Conservation (phyloP, 1,140 invertebrate species). For the Asbolus verrucosus region DNA sequence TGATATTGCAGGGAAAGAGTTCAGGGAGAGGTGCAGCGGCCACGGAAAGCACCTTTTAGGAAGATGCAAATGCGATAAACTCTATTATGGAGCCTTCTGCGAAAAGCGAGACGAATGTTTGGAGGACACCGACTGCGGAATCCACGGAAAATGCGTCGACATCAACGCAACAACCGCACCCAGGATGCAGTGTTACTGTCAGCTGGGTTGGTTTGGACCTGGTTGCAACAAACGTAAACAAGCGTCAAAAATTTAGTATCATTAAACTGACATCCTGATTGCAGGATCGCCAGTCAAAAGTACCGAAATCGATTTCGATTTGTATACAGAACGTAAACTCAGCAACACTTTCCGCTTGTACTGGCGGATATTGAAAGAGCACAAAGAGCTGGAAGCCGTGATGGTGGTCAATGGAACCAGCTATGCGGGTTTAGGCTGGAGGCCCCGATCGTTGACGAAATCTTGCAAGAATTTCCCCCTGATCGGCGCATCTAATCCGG, state of each 20-base stretch:
- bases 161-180: slow-evolving; percentile 83
- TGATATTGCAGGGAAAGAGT: slow-evolving; percentile 71
- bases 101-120: slow-evolving; percentile 89
- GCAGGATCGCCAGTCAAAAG: slow-evolving; percentile 75
- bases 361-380: slow-evolving; percentile 84
- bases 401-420: slow-evolving; percentile 86
- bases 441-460: slow-evolving; percentile 78
- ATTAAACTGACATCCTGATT: slow-evolving; percentile 34
- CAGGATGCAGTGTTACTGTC: slow-evolving; percentile 89
- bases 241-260: not conserved
- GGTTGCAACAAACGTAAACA: slow-evolving; percentile 81
- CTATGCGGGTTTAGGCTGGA: slow-evolving; percentile 89
- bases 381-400: slow-evolving; percentile 86
- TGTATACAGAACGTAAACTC: slow-evolving; percentile 78
- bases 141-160: slow-evolving; percentile 86
- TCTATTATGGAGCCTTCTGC: slow-evolving; percentile 84
- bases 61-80: slow-evolving; percentile 84
- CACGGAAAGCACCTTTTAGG: slow-evolving; percentile 82
- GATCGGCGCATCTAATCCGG: slow-evolving; percentile 66
- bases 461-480: slow-evolving; percentile 83
- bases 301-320: slow-evolving; percentile 73
- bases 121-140: slow-evolving; percentile 85
- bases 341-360: slow-evolving; percentile 81
- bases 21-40: slow-evolving; percentile 84
- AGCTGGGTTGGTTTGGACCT: slow-evolving; percentile 85